phyloP scores from a whole-genome alignment of 2,888 invertebrate genomes.

The Sipha maydis region DNA sequence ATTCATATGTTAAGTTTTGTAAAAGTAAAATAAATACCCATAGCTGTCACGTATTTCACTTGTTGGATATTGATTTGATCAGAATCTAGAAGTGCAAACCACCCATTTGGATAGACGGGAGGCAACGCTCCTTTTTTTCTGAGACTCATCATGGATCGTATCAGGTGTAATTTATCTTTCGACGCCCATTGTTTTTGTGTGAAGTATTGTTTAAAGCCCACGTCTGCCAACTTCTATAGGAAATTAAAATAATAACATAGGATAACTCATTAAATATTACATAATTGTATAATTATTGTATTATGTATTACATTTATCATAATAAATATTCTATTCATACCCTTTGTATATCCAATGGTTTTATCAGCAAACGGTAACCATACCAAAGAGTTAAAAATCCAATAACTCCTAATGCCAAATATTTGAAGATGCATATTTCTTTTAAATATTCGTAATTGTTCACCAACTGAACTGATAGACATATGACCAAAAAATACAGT shows the following conservation, averaged over 20 bases:
- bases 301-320: too few species aligned
- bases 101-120: conserved; percentile 89
- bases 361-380: conserved; percentile 30
- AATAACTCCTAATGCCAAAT: not conserved
- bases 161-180: conserved; percentile 58
- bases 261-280: not conserved
- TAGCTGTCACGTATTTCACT: conserved; percentile 65
- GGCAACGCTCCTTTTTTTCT: conserved; percentile 77
- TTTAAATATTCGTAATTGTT: not conserved
- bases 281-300: not conserved
- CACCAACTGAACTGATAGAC: conserved; percentile 8
- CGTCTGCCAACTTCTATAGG: conserved; percentile 69
- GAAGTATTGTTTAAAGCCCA: conserved; percentile 68
- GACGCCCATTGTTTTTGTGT: conserved; percentile 61
- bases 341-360: conserved; percentile 49
- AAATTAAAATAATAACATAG: not conserved
- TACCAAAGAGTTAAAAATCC: conserved; percentile 23
- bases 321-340: not conserved
- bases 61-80: conserved; percentile 67
- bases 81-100: conserved; percentile 84
- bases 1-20: not conserved
- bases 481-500: not conserved
- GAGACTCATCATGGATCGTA: conserved; percentile 68
- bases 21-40: conserved; percentile 65
- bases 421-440: not conserved